Evolutionary conservation across 2,888 invertebrate species (phyloP).

Genomic region (Drosophila gaucha): DNA sequence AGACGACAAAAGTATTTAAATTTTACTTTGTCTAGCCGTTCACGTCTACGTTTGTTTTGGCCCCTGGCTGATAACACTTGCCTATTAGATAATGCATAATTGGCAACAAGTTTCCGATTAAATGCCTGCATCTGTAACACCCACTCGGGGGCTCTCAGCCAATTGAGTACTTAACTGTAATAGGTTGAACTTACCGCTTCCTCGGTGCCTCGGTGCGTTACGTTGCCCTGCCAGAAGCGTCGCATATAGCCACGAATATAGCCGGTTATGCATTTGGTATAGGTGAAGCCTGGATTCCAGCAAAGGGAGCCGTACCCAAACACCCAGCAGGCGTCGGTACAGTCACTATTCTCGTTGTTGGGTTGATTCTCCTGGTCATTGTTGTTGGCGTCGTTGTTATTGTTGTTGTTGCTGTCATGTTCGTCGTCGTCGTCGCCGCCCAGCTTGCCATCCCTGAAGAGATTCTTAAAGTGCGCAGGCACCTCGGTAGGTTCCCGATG

Average conservation of each 20-base stretch:
- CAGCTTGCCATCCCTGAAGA: slow-evolving; percentile 76
- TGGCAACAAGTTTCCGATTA: not conserved
- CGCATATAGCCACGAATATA: slow-evolving; percentile 90
- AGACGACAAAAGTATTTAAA: slow-evolving; percentile 11
- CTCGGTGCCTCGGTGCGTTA: slow-evolving; percentile 91
- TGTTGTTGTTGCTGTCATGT: slow-evolving; percentile 13
- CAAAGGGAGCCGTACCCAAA: slow-evolving; percentile 98
- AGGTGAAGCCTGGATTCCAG: slow-evolving; percentile 97
- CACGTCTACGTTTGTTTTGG: not conserved
- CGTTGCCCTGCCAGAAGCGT: slow-evolving; percentile 97
- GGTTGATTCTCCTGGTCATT: slow-evolving; percentile 56
- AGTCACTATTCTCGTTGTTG: slow-evolving; percentile 48
- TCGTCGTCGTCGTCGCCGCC: slow-evolving; percentile 50
- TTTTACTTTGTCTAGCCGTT: slow-evolving; percentile 8
- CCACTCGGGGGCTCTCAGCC: not conserved
- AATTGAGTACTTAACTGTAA: not conserved
- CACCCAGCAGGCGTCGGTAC: slow-evolving; percentile 88
- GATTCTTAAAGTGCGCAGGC: slow-evolving; percentile 79
- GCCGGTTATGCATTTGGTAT: slow-evolving; percentile 92
- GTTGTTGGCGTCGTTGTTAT: slow-evolving; percentile 26
- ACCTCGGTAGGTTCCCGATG: slow-evolving; percentile 54
- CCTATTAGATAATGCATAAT: slow-evolving; percentile 20
- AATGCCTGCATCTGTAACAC: not conserved
- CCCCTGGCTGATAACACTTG: slow-evolving; percentile 19
- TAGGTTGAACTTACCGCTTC: slow-evolving; percentile 87